A percentile compares a stretch with the other conserved stretches of the same genome.
Conservation (phyloP, 2,888 invertebrate species). For the Oligia latruncula region DNA sequence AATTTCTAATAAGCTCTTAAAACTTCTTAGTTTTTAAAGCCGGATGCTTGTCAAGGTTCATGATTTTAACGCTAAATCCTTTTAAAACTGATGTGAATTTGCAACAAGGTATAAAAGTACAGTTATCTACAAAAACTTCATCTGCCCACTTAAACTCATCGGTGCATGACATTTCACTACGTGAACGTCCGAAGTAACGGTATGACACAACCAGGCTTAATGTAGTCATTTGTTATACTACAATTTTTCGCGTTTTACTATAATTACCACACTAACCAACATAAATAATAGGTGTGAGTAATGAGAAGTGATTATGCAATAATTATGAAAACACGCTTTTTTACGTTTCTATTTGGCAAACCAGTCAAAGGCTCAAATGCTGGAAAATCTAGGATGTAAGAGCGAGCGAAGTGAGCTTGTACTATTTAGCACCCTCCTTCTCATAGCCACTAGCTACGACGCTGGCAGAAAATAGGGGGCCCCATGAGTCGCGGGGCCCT, state of each 20-base stretch:
- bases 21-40: neutral
- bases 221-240: constrained; percentile 6
- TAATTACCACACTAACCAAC: neutral
- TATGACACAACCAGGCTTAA: constrained; percentile 5
- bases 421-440: neutral
- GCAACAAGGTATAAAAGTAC: constrained; percentile 20
- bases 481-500: neutral
- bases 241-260: constrained; percentile 7
- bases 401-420: no score
- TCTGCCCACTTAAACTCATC: constrained; percentile 33
- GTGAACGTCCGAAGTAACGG: constrained; percentile 41
- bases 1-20: neutral
- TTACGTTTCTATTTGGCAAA: neutral
- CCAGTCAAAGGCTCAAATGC: neutral
- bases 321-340: neutral
- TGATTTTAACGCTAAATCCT: neutral
- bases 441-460: neutral
- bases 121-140: constrained; percentile 12
- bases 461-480: neutral
- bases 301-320: neutral
- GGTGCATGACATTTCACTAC: constrained; percentile 50
- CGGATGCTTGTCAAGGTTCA: neutral
- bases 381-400: no score
- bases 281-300: constrained; percentile 9
- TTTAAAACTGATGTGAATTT: constrained; percentile 16